A percentile compares a stretch with the other conserved stretches of the same genome.
These are phyloP conservation scores for Picus viridis DNA, from an alignment of 2,797 vertebrate genomes.

Conservation along the genomic window DNA sequence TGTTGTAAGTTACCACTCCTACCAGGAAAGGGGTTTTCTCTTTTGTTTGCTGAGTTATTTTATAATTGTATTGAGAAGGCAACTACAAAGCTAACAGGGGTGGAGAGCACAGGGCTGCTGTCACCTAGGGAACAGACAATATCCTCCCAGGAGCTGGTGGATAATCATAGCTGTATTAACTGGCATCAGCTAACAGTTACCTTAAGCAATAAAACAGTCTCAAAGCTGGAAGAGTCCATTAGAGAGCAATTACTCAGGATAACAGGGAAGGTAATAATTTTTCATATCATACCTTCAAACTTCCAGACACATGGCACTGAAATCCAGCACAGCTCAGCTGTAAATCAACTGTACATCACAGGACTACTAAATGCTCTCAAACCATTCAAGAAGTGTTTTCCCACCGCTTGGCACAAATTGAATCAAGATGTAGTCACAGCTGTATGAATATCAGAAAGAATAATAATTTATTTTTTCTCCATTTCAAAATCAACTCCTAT, in stretches of 20 bases:
- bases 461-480: slow-evolving; percentile 42
- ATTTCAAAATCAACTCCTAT: slow-evolving; percentile 59
- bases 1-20: not conserved
- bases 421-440: slow-evolving; percentile 68
- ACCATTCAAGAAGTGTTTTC: slow-evolving; percentile 59
- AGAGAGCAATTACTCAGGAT: slow-evolving; percentile 63
- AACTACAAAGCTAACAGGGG: not conserved
- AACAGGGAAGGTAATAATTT: slow-evolving; percentile 68
- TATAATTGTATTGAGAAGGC: not conserved
- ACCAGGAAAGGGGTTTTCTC: not conserved
- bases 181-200: slow-evolving; percentile 42
- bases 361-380: slow-evolving; percentile 62
- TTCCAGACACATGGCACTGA: slow-evolving; percentile 59
- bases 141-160: slow-evolving; percentile 7
- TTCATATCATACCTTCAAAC: slow-evolving; percentile 64
- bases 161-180: slow-evolving; percentile 29
- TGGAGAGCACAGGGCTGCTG: not conserved
- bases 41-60: not conserved
- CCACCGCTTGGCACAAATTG: slow-evolving; percentile 56
- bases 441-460: slow-evolving; percentile 63
- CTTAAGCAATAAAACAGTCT: slow-evolving; percentile 66
- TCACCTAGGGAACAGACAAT: not conserved
- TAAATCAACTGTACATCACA: slow-evolving; percentile 70
- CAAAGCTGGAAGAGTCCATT: slow-evolving; percentile 62
- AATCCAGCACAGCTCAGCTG: slow-evolving; percentile 54